These are phyloP conservation scores for Chrysochloris asiatica DNA, from an alignment of 2,113 vertebrate species.

Conservation along the genomic window DNA sequence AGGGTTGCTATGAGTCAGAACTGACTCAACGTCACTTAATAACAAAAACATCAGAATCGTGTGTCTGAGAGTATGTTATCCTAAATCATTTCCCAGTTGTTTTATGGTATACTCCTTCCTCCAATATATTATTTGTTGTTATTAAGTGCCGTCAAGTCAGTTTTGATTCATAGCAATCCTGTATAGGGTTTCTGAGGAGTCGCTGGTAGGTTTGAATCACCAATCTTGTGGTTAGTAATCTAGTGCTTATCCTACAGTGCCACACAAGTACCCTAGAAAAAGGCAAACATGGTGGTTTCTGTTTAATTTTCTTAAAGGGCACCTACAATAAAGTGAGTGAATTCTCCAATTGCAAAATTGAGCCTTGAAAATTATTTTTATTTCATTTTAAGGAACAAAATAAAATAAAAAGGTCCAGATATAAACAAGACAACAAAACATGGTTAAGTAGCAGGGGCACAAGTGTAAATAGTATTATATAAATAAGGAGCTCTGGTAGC, in stretches of 20 bases:
- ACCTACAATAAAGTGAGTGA: conserved; percentile 31
- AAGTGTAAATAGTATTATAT: neutral
- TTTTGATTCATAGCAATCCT: no score
- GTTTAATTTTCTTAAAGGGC: conserved; percentile 48
- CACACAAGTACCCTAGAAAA: neutral
- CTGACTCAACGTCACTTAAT: no score
- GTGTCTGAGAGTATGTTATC: neutral
- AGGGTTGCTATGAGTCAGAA: no score
- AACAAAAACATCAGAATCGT: neutral
- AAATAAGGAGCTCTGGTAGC: no score
- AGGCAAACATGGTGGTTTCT: neutral
- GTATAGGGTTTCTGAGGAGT: no score
- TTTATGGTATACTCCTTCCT: neutral
- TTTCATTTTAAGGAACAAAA: neutral
- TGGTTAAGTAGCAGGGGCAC: neutral
- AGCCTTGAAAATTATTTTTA: no score
- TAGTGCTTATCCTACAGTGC: no score
- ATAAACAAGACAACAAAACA: neutral
- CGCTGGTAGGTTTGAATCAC: no score
- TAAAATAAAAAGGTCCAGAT: neutral
- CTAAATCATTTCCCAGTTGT: neutral
- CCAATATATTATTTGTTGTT: neutral
- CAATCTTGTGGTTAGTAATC: no score
- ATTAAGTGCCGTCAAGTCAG: no score
- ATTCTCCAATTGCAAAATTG: neutral